Percentiles rank a stretch among this genome's conserved stretches.
Conservation (phyloP, 2,113 vertebrate species). For the Tyto alba region DNA sequence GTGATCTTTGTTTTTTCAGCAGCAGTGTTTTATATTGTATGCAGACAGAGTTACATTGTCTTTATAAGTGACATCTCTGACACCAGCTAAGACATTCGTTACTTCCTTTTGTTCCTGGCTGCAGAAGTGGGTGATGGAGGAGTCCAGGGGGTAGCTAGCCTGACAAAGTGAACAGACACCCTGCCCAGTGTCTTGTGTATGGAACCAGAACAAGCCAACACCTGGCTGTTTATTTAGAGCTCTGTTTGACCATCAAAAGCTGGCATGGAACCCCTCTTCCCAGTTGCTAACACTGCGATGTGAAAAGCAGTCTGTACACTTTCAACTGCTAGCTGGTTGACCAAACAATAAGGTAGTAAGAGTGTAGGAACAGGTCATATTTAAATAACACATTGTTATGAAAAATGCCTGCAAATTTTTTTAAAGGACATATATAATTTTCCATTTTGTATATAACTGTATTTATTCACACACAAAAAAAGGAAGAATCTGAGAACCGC, state of each 20-base stretch:
- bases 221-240: neutral
- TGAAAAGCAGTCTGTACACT: neutral
- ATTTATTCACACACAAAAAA: neutral
- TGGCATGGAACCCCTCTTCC: neutral
- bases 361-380: neutral
- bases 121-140: neutral
- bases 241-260: neutral
- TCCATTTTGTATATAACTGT: neutral
- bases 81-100: neutral
- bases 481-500: neutral
- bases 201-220: neutral
- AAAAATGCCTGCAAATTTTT: neutral
- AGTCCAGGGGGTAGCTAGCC: accelerated
- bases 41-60: neutral
- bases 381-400: neutral
- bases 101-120: neutral
- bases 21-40: neutral
- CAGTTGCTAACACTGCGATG: neutral
- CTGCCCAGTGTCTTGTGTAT: neutral
- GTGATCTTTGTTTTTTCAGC: neutral
- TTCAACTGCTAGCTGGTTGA: neutral
- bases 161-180: neutral
- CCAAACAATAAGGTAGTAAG: neutral
- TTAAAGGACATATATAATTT: neutral
- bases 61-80: neutral